Conservation (phyloP, 2,888 invertebrate species). For the Pollenia griseotomentosa region DNA sequence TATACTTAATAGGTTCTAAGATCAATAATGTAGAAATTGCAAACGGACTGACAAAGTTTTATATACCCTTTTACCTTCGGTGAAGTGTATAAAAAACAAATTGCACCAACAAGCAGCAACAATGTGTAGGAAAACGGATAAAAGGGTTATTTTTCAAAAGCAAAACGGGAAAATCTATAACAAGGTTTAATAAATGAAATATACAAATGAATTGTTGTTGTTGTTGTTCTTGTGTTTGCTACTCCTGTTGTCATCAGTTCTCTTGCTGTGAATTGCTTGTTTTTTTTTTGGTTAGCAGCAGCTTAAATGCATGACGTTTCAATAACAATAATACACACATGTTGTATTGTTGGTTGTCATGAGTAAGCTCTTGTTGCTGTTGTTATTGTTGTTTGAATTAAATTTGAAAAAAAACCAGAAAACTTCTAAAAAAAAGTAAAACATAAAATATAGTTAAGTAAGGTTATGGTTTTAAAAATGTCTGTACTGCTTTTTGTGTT, state of each 20-base stretch:
- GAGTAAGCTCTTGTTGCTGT: not conserved
- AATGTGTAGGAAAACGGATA: not conserved
- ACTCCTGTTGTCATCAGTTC: slow-evolving; percentile 14
- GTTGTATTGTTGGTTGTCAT: slow-evolving; percentile 35
- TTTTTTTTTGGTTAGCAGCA: slow-evolving; percentile 10
- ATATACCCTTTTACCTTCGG: no score
- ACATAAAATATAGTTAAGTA: slow-evolving; percentile 67
- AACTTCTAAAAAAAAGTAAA: slow-evolving; percentile 11
- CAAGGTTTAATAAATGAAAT: slow-evolving; percentile 58
- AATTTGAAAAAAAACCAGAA: not conserved
- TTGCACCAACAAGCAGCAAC: slow-evolving; percentile 10
- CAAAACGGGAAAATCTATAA: slow-evolving; percentile 39
- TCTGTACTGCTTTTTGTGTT: slow-evolving; percentile 35
- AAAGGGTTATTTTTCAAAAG: not conserved
- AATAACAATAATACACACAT: slow-evolving; percentile 52
- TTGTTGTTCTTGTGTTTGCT: not conserved
- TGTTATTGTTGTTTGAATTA: not conserved
- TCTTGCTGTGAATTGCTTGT: not conserved
- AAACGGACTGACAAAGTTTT: no score
- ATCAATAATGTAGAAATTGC: no score
- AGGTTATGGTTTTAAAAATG: slow-evolving; percentile 73
- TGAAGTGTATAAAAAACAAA: no score
- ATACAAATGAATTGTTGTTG: slow-evolving; percentile 37
- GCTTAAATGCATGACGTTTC: slow-evolving; percentile 60
- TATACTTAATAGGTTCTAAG: no score